Percentiles rank a stretch among this genome's conserved stretches.
phyloP scores from a whole-genome alignment of 2,797 vertebrate genomes.

The Acipenser transmontanus region DNA sequence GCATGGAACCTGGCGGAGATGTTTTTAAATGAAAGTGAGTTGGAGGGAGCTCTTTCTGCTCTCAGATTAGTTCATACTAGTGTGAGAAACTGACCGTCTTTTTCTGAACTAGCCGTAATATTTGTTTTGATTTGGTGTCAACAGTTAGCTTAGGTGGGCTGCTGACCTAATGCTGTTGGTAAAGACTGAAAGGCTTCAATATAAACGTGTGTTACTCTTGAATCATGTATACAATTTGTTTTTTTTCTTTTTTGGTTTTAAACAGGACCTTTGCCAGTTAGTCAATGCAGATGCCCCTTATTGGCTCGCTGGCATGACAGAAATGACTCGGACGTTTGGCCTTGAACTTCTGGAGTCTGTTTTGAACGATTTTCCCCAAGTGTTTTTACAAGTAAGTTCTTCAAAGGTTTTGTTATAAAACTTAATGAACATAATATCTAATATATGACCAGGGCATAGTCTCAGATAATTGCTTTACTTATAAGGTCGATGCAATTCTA shows the following conservation, averaged over 20 bases:
- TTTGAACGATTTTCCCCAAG: slow-evolving; percentile 91
- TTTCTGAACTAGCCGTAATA: no score
- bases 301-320: slow-evolving; percentile 97
- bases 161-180: no score
- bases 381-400: slow-evolving; percentile 83
- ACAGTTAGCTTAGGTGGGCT: no score
- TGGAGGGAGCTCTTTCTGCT: no score
- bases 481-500: not conserved
- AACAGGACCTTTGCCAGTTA: slow-evolving; percentile 90
- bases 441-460: not conserved
- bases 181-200: no score
- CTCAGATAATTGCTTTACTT: not conserved
- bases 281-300: slow-evolving; percentile 98
- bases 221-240: not conserved
- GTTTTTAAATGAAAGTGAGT: no score
- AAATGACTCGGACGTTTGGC: slow-evolving; percentile 96
- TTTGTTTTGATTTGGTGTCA: no score
- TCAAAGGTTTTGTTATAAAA: not conserved
- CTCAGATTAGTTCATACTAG: no score
- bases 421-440: slow-evolving; percentile 7
- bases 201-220: no score
- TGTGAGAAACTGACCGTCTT: no score
- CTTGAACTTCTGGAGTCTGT: slow-evolving; percentile 95
- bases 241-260: slow-evolving; percentile 28
- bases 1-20: no score